Conservation (phyloP, 2,888 invertebrate species). For the Pantelozetes paolii region DNA sequence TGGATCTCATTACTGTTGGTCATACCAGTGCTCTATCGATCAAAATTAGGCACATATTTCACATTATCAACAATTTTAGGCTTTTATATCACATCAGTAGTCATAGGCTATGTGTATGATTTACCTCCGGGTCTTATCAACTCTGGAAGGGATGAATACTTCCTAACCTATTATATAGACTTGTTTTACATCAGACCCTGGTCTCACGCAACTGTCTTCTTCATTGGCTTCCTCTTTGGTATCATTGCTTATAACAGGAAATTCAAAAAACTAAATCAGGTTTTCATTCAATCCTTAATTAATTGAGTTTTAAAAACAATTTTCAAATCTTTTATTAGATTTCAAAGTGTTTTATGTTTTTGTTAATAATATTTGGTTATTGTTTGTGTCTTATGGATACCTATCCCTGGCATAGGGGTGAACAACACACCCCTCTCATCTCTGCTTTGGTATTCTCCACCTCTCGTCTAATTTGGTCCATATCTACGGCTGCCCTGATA, state of each 20-base stretch:
- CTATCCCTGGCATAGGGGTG: conserved; percentile 14
- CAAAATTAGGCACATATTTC: not conserved
- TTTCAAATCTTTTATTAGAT: not conserved
- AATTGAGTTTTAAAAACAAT: not conserved
- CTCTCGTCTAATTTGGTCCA: conserved; percentile 32
- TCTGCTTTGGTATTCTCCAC: not conserved
- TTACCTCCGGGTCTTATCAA: conserved; percentile 31
- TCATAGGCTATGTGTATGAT: conserved; percentile 2
- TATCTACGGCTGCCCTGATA: conserved; percentile 29
- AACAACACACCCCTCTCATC: not conserved
- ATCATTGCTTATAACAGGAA: conserved; percentile 9
- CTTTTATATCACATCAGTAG: not conserved
- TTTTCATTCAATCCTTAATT: not conserved
- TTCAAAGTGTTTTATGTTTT: not conserved
- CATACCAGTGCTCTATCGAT: conserved; percentile 8
- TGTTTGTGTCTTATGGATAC: not conserved
- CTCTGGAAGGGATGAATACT: not conserved
- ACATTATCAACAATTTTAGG: not conserved
- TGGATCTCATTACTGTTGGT: conserved; percentile 23
- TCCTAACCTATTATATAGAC: not conserved
- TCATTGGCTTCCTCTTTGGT: conserved; percentile 40
- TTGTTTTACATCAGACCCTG: conserved; percentile 19
- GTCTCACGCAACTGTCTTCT: conserved; percentile 38
- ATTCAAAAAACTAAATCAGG: not conserved
- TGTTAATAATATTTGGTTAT: not conserved